A percentile compares a stretch with the other conserved stretches of the same genome.
phyloP scores from a whole-genome alignment of 2,113 vertebrate species.

The Vicugna pacos region DNA sequence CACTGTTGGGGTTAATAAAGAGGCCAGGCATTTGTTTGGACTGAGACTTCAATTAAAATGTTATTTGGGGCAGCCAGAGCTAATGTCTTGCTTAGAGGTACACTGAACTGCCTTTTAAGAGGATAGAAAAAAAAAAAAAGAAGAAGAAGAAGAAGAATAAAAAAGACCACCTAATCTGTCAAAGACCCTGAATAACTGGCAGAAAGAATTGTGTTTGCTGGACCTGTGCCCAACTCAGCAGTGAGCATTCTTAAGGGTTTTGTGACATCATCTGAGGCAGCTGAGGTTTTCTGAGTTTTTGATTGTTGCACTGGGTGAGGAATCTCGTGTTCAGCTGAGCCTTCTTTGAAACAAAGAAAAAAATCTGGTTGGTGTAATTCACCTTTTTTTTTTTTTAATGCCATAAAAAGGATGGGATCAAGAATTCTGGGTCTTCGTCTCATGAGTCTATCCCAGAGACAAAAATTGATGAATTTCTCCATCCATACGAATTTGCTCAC shows the following conservation, averaged over 20 bases:
- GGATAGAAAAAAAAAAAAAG: not conserved
- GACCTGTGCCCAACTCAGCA: constrained; percentile 66
- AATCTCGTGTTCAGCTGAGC: constrained; percentile 60
- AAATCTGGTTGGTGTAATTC: constrained; percentile 32
- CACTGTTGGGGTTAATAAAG: constrained; percentile 88
- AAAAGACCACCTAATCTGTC: constrained; percentile 79
- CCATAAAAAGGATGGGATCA: not conserved
- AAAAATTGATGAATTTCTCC: constrained; percentile 68
- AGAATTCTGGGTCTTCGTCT: not conserved
- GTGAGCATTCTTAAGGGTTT: constrained; percentile 71
- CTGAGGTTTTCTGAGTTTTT: constrained; percentile 70
- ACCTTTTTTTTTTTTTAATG: constrained; percentile 40
- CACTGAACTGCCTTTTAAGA: constrained; percentile 75
- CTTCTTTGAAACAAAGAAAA: constrained; percentile 69
- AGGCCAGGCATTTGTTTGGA: constrained; percentile 79
- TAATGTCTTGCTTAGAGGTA: constrained; percentile 75
- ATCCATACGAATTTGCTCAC: constrained; percentile 15
- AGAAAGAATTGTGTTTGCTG: constrained; percentile 75
- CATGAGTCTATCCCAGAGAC: not conserved
- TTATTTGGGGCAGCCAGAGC: constrained; percentile 72
- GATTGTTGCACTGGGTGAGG: constrained; percentile 64
- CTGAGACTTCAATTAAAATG: constrained; percentile 84
- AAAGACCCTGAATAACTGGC: constrained; percentile 75
- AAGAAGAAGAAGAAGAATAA: not conserved
- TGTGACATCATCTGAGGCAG: constrained; percentile 73